Evolutionary conservation across 2,113 vertebrate genomes (phyloP), one percentile per base, ranked within the genome.

Genomic region (Etheostoma spectabile): DNA sequence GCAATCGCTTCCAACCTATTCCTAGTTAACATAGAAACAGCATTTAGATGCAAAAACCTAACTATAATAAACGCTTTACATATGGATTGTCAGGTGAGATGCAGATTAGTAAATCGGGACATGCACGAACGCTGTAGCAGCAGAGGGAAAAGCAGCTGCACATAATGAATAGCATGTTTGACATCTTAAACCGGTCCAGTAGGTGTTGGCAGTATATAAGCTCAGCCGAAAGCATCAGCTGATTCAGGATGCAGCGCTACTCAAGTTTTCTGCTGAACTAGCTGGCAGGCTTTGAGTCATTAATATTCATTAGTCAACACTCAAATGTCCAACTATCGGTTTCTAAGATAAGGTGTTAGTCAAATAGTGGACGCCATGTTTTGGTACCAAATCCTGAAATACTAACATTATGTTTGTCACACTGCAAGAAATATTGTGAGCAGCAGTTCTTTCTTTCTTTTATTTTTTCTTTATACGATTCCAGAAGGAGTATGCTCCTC

Each of bases 291-390:
- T 79, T 75, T 22, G 12, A 1, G 0, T 30, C 35, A 42, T 83
- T 73, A 83, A 82, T 82, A 86, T 82, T 86, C 67, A 83, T 14
- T 2, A 45, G 22, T 60, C 70, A 49, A 46, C 53, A 48, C 63
- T 79, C 45, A 27, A 86, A 70, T 68, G 30, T 42, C 62, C 62
- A 82, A 48, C 52, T 56, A 27, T 79, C 46, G 63, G 33, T 77
- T 55, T 51, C 22, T 2, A 74, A 69, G 46, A 48, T 62, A 2
- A 72, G 35, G 46, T 35, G 7, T 60, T 46, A 55, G 55, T 52
- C 15, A 53, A 62, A 80, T 33, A 24, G 30, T 64, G 52, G 21
- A 61, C 35, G 38, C 8, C 18, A 59, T 30, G 14, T 59, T 70
- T 72, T 24, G 14, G 15, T 52, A 67, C 35, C 21, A 61, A 72